phyloP scores from a whole-genome alignment of 2,113 vertebrate genomes.

The Phrynosoma blainvillii region DNA sequence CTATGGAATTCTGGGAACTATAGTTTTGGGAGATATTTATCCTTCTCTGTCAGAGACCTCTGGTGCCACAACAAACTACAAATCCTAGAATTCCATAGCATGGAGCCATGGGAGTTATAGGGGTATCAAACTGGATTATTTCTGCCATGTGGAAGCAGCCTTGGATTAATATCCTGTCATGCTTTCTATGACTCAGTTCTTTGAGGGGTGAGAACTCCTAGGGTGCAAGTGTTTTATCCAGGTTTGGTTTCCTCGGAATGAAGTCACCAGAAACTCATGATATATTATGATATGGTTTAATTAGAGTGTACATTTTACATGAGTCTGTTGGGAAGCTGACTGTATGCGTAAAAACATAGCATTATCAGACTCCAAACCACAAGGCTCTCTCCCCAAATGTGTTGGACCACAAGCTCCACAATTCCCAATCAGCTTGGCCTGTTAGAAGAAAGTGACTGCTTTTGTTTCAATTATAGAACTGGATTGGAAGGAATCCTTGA shows the following conservation, averaged over 20 bases:
- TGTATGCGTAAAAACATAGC: no score
- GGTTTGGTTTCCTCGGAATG: no score
- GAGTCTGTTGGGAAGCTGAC: no score
- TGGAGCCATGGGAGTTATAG: background rate
- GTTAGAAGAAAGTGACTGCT: background rate
- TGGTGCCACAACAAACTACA: background rate
- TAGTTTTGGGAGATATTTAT: background rate
- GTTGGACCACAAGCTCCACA: background rate
- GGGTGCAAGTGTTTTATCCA: no score
- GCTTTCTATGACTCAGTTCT: no score
- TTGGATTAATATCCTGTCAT: no score
- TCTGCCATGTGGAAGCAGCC: no score
- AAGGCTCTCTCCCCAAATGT: background rate
- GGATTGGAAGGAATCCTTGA: background rate
- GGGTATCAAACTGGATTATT: background rate
- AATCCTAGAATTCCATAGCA: background rate
- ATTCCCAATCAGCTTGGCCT: background rate
- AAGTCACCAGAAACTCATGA: no score
- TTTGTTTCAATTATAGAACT: background rate
- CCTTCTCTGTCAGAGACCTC: background rate
- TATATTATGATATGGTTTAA: no score
- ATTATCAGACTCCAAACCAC: no score
- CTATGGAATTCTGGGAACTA: background rate
- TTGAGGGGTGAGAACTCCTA: no score
- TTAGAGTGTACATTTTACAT: no score